Conservation (phyloP, 64 coral and sea anemone genomes). For the Porites australiensis region DNA sequence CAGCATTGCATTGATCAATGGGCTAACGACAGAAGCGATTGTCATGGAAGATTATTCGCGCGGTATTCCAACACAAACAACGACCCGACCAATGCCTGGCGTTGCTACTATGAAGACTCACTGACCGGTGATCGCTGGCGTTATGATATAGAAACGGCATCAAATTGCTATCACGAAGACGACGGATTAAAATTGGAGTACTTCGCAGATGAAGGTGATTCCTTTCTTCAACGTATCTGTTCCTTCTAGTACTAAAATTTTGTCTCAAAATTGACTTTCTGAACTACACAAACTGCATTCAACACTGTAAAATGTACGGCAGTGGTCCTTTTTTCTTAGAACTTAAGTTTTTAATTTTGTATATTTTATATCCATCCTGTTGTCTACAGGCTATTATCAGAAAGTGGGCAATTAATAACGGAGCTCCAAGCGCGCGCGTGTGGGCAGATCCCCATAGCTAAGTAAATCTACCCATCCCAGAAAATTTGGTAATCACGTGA, state of each 20-base stretch:
- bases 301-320: too few relatives aligned
- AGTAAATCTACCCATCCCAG: too few relatives aligned
- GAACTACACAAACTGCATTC: too few relatives aligned
- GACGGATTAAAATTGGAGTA: background rate
- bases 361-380: too few relatives aligned
- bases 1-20: background rate
- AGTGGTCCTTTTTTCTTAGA: too few relatives aligned
- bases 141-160: background rate
- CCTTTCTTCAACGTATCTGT: background rate
- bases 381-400: too few relatives aligned
- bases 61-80: background rate
- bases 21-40: background rate
- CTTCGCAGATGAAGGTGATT: background rate
- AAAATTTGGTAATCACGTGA: too few relatives aligned
- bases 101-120: constrained; percentile 46
- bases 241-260: background rate
- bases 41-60: constrained; percentile 1
- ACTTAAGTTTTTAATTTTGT: too few relatives aligned
- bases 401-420: too few relatives aligned
- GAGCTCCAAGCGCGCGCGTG: too few relatives aligned
- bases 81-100: background rate
- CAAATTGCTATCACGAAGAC: background rate
- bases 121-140: constrained; percentile 37
- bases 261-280: background rate
- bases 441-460: too few relatives aligned